Conservation (phyloP, 92 coral and sea anemone species). For the Bergia sp. region DNA sequence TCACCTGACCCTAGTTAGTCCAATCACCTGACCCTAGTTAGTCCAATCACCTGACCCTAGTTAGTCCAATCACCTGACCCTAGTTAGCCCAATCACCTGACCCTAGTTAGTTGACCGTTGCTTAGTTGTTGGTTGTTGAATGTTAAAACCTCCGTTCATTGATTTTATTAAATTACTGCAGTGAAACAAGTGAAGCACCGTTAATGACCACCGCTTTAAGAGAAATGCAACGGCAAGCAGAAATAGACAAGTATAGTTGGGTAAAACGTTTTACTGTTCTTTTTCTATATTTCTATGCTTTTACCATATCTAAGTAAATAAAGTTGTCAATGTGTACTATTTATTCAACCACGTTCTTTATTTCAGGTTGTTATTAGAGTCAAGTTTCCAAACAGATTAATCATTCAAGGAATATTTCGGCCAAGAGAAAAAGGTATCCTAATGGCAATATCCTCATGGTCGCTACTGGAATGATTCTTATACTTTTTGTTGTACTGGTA, state of each 20-base stretch:
- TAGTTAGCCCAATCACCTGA: too few relatives aligned
- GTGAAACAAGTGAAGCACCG: conserved; percentile 72
- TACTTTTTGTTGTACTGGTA: background rate
- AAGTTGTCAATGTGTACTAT: background rate
- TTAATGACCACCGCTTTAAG: conserved; percentile 90
- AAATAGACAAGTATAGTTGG: conserved; percentile 80
- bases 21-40: too few relatives aligned
- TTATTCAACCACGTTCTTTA: background rate
- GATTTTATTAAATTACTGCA: conserved; percentile 19
- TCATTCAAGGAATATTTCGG: conserved; percentile 90
- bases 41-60: too few relatives aligned
- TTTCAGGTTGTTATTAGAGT: conserved; percentile 90
- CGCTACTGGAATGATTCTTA: background rate
- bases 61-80: too few relatives aligned
- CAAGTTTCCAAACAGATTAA: conserved; percentile 87
- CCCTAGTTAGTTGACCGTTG: background rate
- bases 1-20: too few relatives aligned
- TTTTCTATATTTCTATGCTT: background rate
- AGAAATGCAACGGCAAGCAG: conserved; percentile 68
- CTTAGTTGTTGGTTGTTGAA: background rate
- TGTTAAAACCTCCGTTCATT: background rate
- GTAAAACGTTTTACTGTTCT: conserved; percentile 35
- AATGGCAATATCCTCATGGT: too few relatives aligned
- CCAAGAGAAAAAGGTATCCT: conserved; percentile 88
- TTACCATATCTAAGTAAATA: background rate